A percentile compares a stretch with the other conserved stretches of the same genome.
Evolutionary conservation across 2,888 invertebrate genomes (phyloP).

Genomic region (Platycheirus rosarum): DNA sequence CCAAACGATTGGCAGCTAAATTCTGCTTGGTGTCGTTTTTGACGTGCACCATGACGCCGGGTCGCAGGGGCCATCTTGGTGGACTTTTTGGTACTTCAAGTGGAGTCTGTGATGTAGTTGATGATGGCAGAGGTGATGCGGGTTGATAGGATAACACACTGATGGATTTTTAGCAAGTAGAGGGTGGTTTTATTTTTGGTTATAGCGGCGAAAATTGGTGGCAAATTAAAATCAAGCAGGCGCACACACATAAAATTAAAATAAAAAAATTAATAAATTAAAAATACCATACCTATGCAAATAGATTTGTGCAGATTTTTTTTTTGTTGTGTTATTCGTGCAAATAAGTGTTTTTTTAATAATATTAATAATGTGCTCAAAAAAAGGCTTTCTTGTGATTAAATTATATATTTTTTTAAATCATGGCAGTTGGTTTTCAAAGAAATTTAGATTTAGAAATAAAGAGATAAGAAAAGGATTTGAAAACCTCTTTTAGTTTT

Average conservation of each 20-base stretch:
- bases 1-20: conserved; percentile 84
- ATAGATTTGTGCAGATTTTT: background rate
- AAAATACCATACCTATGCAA: background rate
- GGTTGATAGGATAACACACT: conserved; percentile 82
- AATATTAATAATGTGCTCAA: no score
- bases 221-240: conserved; percentile 58
- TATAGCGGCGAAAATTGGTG: conserved; percentile 26
- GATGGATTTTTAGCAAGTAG: conserved; percentile 11
- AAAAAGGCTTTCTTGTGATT: no score
- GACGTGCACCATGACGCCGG: conserved; percentile 93
- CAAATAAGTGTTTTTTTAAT: no score
- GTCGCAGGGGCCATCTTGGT: conserved; percentile 91
- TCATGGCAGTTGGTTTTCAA: no score
- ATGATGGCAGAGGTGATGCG: conserved; percentile 73
- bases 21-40: conserved; percentile 89
- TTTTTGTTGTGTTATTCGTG: background rate
- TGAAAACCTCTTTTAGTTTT: no score
- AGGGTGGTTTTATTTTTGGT: conserved; percentile 13
- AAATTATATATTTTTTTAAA: no score
- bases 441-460: no score
- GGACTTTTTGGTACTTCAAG: conserved; percentile 81
- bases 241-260: conserved; percentile 56
- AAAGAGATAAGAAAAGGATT: no score
- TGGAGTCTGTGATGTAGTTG: conserved; percentile 71
- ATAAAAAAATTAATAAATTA: conserved; percentile 34